Evolutionary conservation across 1,140 invertebrate species (phyloP).

Genomic region (Drosophila eugracilis): DNA sequence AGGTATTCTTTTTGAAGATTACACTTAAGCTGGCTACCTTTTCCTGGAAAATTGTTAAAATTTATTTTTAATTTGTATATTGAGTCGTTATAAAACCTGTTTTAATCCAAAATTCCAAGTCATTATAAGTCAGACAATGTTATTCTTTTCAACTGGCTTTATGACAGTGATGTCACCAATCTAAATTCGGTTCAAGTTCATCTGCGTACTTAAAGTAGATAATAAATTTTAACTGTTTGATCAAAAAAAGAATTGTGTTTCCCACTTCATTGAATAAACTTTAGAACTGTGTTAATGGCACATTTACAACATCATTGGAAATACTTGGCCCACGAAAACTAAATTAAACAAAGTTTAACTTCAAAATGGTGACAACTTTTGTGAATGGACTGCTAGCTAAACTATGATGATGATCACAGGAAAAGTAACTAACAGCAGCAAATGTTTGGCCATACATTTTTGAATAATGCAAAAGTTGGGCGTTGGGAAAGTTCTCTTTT

Average conservation of each 20-base stretch:
- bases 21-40: background rate
- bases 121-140: background rate
- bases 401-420: constrained; percentile 30
- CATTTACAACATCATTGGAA: constrained; percentile 2
- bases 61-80: no score
- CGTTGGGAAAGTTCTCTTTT: constrained; percentile 43
- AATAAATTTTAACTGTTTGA: background rate
- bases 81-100: no score
- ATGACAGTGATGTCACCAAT: background rate
- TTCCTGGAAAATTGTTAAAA: no score
- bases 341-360: constrained; percentile 24
- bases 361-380: constrained; percentile 32
- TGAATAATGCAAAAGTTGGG: constrained; percentile 56
- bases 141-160: no score
- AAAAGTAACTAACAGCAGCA: constrained; percentile 23
- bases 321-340: background rate
- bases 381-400: constrained; percentile 2
- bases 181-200: background rate
- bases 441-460: constrained; percentile 45
- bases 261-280: background rate
- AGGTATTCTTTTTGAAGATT: background rate
- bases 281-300: background rate
- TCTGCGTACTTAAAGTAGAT: background rate
- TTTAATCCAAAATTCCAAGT: no score
- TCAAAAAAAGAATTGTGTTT: background rate